Percentiles rank a stretch among this genome's conserved stretches.
These are phyloP conservation scores for Saguinus midas DNA, from an alignment of 2,113 vertebrate genomes.

Conservation along the genomic window DNA sequence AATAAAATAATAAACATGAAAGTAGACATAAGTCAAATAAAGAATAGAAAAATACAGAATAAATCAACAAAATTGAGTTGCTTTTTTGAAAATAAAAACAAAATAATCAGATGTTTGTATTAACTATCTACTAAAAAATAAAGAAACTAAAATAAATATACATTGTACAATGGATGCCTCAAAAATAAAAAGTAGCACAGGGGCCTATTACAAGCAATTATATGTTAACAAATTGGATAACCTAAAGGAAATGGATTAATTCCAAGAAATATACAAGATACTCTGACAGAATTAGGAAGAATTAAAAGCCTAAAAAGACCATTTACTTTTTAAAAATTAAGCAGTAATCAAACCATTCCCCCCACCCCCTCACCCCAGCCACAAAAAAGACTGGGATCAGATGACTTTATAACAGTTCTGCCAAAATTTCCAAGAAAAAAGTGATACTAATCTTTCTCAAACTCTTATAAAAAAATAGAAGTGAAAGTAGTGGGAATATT, in stretches of 20 bases:
- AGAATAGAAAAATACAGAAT: not conserved
- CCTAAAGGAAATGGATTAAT: not conserved
- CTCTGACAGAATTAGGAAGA: not conserved
- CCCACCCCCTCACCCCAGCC: too few species aligned
- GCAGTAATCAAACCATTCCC: too few species aligned
- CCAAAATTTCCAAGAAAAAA: not conserved
- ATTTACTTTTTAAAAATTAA: not conserved
- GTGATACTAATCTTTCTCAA: not conserved
- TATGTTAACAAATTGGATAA: not conserved
- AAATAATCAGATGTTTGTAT: not conserved
- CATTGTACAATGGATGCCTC: too few species aligned
- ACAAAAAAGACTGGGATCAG: not conserved
- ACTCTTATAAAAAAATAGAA: not conserved
- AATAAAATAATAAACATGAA: not conserved
- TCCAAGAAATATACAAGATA: not conserved
- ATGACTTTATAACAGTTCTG: not conserved
- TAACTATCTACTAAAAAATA: not conserved
- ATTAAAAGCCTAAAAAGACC: not conserved
- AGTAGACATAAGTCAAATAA: not conserved
- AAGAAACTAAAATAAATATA: not conserved
- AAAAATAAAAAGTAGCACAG: not conserved
- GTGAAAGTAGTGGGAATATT: not conserved
- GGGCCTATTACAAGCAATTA: too few species aligned
- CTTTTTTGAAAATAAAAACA: not conserved
- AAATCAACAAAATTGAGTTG: not conserved